Percentiles rank a stretch among this genome's conserved stretches.
Evolutionary conservation across 2,113 vertebrate genomes (phyloP).

Genomic region (Hystrix brachyura): DNA sequence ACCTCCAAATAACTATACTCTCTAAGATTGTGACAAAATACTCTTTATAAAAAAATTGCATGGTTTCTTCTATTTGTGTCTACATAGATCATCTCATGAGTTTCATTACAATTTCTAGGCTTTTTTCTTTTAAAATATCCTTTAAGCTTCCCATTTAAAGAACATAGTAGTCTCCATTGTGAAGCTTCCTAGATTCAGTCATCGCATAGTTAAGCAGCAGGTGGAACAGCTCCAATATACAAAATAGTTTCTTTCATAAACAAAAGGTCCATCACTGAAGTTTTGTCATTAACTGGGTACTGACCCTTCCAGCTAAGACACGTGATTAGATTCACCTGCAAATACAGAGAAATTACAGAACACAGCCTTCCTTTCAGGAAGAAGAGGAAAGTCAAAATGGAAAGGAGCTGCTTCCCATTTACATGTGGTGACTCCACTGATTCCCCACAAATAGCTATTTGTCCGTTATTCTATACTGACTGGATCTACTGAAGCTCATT

Average conservation of each 20-base stretch:
- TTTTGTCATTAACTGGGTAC: not conserved
- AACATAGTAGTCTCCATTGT: not conserved
- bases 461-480: not conserved
- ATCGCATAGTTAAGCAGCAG: not conserved
- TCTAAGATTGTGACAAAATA: not conserved
- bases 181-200: not conserved
- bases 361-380: not conserved
- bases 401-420: not conserved
- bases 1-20: not conserved
- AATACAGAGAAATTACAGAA: not conserved
- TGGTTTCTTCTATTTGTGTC: conserved; percentile 2
- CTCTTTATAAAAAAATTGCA: conserved; percentile 11
- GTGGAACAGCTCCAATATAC: not conserved
- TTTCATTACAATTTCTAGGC: not conserved
- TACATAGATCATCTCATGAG: not conserved
- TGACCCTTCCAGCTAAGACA: not conserved
- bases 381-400: conserved; percentile 45
- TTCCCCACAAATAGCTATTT: not conserved
- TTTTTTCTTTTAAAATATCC: conserved; percentile 15
- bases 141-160: conserved; percentile 46
- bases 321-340: not conserved
- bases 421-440: not conserved
- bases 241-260: conserved; percentile 8
- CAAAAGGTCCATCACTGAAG: not conserved
- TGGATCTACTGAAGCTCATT: not conserved